A percentile compares a stretch with the other conserved stretches of the same genome.
These are phyloP conservation scores for Saxidomus purpurata DNA, from an alignment of 1,140 invertebrate genomes.

Conservation along the genomic window DNA sequence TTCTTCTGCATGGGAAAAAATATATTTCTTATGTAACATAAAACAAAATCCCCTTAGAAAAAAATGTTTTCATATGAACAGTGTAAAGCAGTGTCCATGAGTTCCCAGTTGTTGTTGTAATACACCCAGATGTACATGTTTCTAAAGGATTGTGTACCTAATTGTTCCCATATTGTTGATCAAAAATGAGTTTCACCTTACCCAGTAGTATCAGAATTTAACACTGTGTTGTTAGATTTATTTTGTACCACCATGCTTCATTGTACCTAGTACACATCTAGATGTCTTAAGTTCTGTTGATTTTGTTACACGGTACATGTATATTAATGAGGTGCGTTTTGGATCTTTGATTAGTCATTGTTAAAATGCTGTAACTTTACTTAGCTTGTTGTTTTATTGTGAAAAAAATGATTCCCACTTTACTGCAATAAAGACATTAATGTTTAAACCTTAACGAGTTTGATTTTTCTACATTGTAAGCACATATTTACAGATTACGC, in stretches of 20 bases:
- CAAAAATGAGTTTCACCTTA: not conserved
- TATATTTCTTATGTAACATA: not conserved
- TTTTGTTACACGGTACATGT: conserved; percentile 2
- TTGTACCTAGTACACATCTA: not conserved
- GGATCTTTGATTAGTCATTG: conserved; percentile 33
- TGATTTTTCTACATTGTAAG: too few species aligned
- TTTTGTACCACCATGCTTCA: not conserved
- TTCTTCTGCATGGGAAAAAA: not conserved
- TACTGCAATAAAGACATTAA: conserved; percentile 55
- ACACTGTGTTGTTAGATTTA: too few species aligned
- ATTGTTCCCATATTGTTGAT: not conserved
- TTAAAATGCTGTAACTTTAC: conserved; percentile 43
- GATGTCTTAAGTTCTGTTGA: conserved; percentile 14
- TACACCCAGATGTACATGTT: not conserved
- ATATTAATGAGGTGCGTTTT: not conserved
- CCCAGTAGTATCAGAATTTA: too few species aligned
- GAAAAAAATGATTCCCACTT: conserved; percentile 52
- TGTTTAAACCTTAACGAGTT: conserved; percentile 2
- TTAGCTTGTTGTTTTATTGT: conserved; percentile 50
- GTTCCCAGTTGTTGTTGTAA: not conserved
- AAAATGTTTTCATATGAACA: not conserved
- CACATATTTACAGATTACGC: too few species aligned
- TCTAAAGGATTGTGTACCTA: conserved; percentile 14
- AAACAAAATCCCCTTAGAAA: not conserved
- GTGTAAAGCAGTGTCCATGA: not conserved